Evolutionary conservation across 1,140 invertebrate genomes (phyloP).

Genomic region (Drosophila nigromelanica): DNA sequence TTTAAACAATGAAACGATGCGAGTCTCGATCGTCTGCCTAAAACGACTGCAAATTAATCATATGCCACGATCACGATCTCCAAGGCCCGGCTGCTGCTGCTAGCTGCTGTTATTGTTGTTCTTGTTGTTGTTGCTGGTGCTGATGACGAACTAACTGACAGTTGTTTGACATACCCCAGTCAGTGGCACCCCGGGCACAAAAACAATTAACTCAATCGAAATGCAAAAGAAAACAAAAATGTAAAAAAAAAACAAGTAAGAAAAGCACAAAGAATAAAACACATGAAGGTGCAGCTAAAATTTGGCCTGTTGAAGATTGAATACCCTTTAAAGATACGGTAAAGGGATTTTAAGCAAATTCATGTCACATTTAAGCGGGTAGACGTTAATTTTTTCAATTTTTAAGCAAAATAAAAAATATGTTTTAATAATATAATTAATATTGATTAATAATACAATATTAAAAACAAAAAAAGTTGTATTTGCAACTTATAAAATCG

Average conservation of each 20-base stretch:
- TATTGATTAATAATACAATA: no score
- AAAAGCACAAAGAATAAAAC: constrained; percentile 14
- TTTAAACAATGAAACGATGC: constrained; percentile 62
- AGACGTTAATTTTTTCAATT: no score
- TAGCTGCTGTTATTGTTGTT: constrained; percentile 18
- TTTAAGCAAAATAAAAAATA: no score
- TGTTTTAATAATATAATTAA: no score
- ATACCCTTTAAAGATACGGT: neutral
- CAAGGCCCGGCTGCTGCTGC: constrained; percentile 36
- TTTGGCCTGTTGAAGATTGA: neutral
- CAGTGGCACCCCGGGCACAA: constrained; percentile 58
- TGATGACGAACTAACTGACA: constrained; percentile 78
- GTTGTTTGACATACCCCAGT: constrained; percentile 81
- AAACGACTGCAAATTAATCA: constrained; percentile 79
- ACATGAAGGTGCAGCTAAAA: neutral
- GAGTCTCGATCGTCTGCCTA: constrained; percentile 40
- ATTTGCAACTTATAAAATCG: no score
- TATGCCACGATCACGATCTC: constrained; percentile 59
- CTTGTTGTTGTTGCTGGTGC: constrained; percentile 42
- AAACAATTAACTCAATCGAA: constrained; percentile 80
- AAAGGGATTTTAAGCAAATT: neutral
- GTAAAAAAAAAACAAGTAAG: constrained; percentile 18
- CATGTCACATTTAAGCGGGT: neutral
- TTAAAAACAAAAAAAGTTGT: neutral
- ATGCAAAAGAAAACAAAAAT: constrained; percentile 52